phyloP scores from a whole-genome alignment of 2,888 invertebrate species.

The Dryobotodes eremita region DNA sequence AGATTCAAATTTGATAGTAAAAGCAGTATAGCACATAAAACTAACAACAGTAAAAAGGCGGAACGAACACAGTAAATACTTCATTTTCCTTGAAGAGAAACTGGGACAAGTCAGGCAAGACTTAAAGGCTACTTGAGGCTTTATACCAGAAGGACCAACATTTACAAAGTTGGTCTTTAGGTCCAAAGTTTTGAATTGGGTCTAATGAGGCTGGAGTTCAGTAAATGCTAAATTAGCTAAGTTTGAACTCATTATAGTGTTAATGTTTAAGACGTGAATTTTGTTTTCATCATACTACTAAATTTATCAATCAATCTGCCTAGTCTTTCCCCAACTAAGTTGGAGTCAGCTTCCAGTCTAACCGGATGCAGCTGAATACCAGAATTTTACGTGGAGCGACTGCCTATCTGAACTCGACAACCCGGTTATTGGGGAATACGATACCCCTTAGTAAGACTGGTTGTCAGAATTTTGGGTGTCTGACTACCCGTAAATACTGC shows the following conservation, averaged over 20 bases:
- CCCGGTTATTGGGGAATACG: neutral
- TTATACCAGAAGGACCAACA: conserved; percentile 22
- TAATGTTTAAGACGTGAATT: neutral
- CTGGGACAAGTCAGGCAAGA: conserved; percentile 16
- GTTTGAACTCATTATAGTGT: conserved; percentile 10
- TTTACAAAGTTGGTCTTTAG: conserved; percentile 30
- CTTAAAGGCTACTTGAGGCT: conserved; percentile 6
- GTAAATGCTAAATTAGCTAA: neutral
- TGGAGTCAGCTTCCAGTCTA: neutral
- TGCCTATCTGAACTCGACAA: neutral
- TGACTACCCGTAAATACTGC: neutral
- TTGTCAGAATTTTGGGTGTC: neutral
- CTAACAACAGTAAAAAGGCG: conserved; percentile 53
- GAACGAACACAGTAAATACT: conserved; percentile 28
- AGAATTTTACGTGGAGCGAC: neutral
- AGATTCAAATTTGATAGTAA: conserved; percentile 40
- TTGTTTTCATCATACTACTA: neutral
- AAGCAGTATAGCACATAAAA: conserved; percentile 42
- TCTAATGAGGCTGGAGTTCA: conserved; percentile 4
- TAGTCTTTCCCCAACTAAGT: neutral
- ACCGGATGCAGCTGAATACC: neutral
- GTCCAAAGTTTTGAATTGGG: neutral
- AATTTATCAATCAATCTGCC: neutral
- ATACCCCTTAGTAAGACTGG: neutral
- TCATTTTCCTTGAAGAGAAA: conserved; percentile 28